Conservation (phyloP, 2,113 vertebrate species). For the Pelusios castaneus region DNA sequence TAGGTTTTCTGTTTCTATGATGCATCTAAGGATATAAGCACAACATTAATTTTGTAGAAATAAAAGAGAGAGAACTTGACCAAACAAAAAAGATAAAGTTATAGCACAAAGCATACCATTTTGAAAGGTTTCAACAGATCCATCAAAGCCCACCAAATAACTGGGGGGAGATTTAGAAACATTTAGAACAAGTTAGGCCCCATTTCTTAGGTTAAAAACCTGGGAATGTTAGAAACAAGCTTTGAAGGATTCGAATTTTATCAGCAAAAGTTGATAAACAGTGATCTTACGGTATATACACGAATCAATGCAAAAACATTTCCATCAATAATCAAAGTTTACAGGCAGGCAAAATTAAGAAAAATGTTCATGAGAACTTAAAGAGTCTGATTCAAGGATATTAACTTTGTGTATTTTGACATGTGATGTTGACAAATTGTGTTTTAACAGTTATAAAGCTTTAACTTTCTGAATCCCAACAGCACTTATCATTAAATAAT, state of each 20-base stretch:
- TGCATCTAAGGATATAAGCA: slow-evolving; percentile 79
- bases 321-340: neutral
- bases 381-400: neutral
- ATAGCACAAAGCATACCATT: neutral
- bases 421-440: neutral
- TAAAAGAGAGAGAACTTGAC: neutral
- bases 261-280: neutral
- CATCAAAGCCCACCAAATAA: neutral
- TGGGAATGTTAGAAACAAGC: neutral
- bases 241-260: neutral
- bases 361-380: neutral
- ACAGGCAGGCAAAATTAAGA: neutral
- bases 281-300: neutral
- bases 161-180: neutral
- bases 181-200: neutral
- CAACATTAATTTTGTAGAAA: slow-evolving; percentile 13
- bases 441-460: neutral
- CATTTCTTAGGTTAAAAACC: neutral
- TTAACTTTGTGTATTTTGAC: neutral
- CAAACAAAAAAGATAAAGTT: neutral
- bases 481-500: neutral
- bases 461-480: neutral
- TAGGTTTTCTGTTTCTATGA: slow-evolving; percentile 96
- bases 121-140: neutral
- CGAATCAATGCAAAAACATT: neutral